Evolutionary conservation across 2,797 vertebrate species (phyloP).

Genomic region (Galagoides demidoff): DNA sequence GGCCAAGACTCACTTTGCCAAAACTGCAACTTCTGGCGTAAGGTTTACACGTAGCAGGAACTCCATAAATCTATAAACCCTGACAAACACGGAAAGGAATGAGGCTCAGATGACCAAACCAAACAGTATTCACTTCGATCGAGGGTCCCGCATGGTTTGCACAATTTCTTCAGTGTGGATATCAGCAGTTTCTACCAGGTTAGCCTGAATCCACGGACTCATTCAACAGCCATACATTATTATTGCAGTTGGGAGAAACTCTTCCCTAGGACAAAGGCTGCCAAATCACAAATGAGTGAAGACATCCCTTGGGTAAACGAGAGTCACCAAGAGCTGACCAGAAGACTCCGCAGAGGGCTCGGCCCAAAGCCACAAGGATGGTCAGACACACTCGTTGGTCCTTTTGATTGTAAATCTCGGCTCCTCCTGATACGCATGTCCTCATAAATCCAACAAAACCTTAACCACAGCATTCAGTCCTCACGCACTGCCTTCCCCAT

Average conservation of each 20-base stretch:
- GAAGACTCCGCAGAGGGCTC: neutral
- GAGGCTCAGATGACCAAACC: accelerated
- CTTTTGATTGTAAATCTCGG: neutral
- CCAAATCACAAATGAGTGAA: neutral
- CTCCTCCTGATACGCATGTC: accelerated
- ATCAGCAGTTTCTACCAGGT: neutral
- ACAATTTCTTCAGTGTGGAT: neutral
- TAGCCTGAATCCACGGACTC: neutral
- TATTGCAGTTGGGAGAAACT: neutral
- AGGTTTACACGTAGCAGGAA: neutral
- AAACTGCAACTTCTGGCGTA: accelerated
- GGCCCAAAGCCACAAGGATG: accelerated
- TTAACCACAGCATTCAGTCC: slow-evolving; percentile 59
- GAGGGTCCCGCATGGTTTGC: neutral
- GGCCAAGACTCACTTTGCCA: neutral
- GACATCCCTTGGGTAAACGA: neutral
- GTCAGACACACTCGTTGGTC: accelerated
- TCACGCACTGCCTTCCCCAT: slow-evolving; percentile 71
- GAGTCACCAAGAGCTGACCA: no score
- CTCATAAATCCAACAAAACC: neutral
- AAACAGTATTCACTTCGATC: neutral
- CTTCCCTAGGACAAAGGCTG: neutral
- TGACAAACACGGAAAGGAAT: accelerated
- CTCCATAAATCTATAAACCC: accelerated
- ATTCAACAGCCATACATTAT: neutral